Base-by-base conservation (phyloP, 92 coral and sea anemone species). In the Epizoanthus ramosus region DNA sequence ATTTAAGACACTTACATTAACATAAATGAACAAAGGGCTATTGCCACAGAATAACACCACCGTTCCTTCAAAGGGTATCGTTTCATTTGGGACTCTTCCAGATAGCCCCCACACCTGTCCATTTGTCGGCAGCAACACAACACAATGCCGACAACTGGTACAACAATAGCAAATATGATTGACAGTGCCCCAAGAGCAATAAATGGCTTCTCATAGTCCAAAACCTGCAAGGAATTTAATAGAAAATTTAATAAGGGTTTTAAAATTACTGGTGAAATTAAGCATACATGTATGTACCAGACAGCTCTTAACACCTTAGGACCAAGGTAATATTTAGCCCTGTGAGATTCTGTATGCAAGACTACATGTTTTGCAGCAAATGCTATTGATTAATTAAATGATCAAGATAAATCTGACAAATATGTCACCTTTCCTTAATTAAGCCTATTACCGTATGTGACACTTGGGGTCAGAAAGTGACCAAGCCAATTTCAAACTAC, bases 141-240 rank as follows among this genome's bases (percentile, higher is more conserved):
- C 37, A 91, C 79, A 35, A 93, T 84, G 41, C 97, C 94, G 74
- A 81, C 83, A 47, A 86, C 73, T 57, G 97, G 97, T 19, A 93
- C 80, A 25, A 87, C 63, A 50, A 93, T 31, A 5, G 94, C 97
- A 73, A 85, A 92, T 18, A 86, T 21, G 35, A 93, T 45, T 45
- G 97, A 86, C 58, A 91, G 60, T 45, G 89, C 87, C 14, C 87
- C 92, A 57, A 93, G 35, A 8, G 53, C 86, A 79, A 93, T 93
- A 68, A 93, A 13, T 14, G 92, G 94, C 53, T 86, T 65, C 80
- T 93, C 97, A 86, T 93, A 93, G 37, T 91, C 92, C 54, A 93
- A 5, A 33, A 93, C 83, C 97, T 93, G 59, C 3, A 79, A 43
- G 53, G 18, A 18, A 74, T 35, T 1, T 57, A 5, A 28, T 28